Conservation (phyloP, 2,113 vertebrate genomes). For the Ictidomys tridecemlineatus region DNA sequence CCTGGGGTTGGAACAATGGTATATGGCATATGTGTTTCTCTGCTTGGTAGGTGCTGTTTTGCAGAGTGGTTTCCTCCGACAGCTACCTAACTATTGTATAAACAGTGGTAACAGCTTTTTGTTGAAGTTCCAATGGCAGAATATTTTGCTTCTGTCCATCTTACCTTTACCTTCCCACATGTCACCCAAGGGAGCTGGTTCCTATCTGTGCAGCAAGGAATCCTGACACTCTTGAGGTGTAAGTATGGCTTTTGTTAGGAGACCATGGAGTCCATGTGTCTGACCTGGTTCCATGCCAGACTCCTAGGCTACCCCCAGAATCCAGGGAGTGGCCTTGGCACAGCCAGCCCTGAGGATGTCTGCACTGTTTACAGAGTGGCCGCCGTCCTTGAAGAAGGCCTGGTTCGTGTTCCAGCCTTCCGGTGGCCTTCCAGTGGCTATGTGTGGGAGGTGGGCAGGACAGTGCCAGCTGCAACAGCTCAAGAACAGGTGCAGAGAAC, state of each 20-base stretch:
- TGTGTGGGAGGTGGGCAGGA: accelerated
- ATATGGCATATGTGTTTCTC: accelerated
- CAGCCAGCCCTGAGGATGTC: not conserved
- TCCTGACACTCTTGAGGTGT: not conserved
- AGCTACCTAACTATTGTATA: accelerated
- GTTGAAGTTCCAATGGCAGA: not conserved
- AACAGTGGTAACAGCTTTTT: too few relatives aligned
- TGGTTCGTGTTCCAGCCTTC: accelerated
- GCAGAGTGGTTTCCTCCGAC: accelerated
- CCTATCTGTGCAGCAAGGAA: accelerated
- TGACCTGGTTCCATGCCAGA: accelerated
- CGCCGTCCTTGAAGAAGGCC: not conserved
- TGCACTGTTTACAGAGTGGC: not conserved
- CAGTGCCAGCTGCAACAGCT: accelerated
- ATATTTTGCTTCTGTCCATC: not conserved
- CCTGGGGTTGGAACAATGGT: not conserved
- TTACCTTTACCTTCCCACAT: not conserved
- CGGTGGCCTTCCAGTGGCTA: not conserved
- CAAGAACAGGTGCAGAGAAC: slow-evolving; percentile 51
- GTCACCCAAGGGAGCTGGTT: accelerated
- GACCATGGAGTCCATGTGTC: too few relatives aligned
- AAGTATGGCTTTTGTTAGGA: accelerated
- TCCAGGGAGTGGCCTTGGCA: not conserved
- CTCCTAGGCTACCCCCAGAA: not conserved
- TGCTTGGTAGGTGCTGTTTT: not conserved